Evolutionary conservation across 2,888 invertebrate genomes (phyloP), one percentile per base, ranked within the genome.

Genomic region (Argyra leucocephala): DNA sequence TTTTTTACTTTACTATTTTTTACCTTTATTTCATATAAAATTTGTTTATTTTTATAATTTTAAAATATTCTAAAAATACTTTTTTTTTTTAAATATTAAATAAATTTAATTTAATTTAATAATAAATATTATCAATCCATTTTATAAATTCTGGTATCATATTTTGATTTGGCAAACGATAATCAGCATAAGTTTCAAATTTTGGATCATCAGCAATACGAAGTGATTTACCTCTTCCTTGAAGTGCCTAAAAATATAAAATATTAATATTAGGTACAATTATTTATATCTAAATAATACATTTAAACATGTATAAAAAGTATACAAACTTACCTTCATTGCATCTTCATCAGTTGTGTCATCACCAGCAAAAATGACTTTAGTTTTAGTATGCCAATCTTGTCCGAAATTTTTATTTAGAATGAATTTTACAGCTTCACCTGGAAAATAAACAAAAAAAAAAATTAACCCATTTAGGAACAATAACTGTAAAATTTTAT

Each of bases 341-440:
- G 92, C 93, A 78, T 93, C 93, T 80, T 93, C 93, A 75, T 93
- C 93, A 0, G 93, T 93, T 66, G 85, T 87, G 78, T 93, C 93
- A 78, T 93, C 93, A 67, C 93, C 93, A 37, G 88, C 92, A 74
- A 93, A 93, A 68, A 93, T 88, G 69, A 92, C 87, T 69, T 86
- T 81, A 64, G 87, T 84, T 61, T 88, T 76, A 71, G 87, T 84
- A 65, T 84, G 81, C 89, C 89, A 90, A 73, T 88, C 84, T 0
- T 85, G 82, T 0, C 89, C 90, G 71, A 89, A 90, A 18, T 87
- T 85, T 1, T 86, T 86, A 63, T 88, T 82, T 22, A 90, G 77
- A 69, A 90, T 88, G 71, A 89, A 87, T 70, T 88, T 84, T 1
- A 88, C 87, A 1, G 89, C 89, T 62, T 88, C 83, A n/a, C 83